Conservation (phyloP, 2,797 vertebrate species). For the Ciconia nigra region DNA sequence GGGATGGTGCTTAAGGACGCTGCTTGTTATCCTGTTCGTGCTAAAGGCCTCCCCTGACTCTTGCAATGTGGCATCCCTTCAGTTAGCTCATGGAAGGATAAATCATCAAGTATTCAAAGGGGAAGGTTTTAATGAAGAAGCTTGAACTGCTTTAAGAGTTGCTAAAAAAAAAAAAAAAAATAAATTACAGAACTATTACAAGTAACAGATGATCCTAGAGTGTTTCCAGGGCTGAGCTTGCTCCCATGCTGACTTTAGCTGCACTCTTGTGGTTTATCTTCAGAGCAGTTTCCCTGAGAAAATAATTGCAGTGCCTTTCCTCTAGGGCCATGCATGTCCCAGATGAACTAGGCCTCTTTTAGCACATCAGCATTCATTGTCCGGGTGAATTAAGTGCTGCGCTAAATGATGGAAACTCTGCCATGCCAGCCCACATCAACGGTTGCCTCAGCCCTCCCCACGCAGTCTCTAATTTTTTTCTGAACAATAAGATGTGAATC, state of each 20-base stretch:
- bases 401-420: conserved; percentile 19
- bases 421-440: conserved; percentile 35
- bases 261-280: conserved; percentile 55
- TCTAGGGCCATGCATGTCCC: conserved; percentile 25
- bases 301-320: conserved; percentile 48
- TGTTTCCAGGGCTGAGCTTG: conserved; percentile 43
- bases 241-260: conserved; percentile 57
- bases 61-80: conserved; percentile 9
- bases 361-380: conserved; percentile 59
- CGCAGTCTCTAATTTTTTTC: background rate
- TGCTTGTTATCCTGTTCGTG: background rate
- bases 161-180: background rate
- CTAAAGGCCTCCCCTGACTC: background rate
- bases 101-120: conserved; percentile 7
- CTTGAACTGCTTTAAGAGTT: conserved; percentile 36
- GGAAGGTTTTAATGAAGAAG: conserved; percentile 49
- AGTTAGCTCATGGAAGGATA: conserved; percentile 14
- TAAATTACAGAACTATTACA: conserved; percentile 29
- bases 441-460: background rate
- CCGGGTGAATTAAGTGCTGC: conserved; percentile 29
- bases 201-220: conserved; percentile 47
- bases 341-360: conserved; percentile 37
- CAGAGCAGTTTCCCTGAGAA: conserved; percentile 51
- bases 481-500: conserved; percentile 28
- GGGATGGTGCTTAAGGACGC: background rate